phyloP scores from a whole-genome alignment of 2,113 vertebrate species.

The Taxidea taxus region DNA sequence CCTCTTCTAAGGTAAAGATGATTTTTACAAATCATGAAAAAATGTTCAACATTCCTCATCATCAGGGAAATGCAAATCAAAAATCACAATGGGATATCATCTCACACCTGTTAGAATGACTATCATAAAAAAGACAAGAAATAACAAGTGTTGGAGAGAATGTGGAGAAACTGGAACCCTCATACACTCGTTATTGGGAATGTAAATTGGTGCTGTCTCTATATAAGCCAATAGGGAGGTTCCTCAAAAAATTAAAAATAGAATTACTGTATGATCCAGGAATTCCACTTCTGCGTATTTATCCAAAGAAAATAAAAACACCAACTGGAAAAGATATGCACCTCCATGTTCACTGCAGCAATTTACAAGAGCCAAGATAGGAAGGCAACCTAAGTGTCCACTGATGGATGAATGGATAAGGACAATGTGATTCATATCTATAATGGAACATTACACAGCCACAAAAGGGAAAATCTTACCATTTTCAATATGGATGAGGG shows the following conservation, averaged over 20 bases:
- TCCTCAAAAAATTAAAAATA: neutral
- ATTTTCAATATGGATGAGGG: neutral
- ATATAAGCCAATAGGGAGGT: neutral
- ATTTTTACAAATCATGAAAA: neutral
- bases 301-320: neutral
- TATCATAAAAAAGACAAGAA: neutral
- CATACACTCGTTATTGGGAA: neutral
- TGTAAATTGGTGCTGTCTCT: neutral
- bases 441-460: neutral
- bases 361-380: neutral
- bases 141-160: neutral
- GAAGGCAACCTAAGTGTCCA: neutral
- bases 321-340: neutral
- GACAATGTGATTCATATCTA: neutral
- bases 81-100: neutral
- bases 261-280: neutral
- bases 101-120: neutral
- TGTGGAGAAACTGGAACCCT: neutral
- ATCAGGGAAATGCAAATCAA: neutral
- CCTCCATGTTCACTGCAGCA: neutral
- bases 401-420: neutral
- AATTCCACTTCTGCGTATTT: neutral
- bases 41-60: neutral
- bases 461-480: neutral
- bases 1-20: neutral